Evolutionary conservation across 2,797 vertebrate genomes (phyloP).

Genomic region (Schizothorax lantsangensis): DNA sequence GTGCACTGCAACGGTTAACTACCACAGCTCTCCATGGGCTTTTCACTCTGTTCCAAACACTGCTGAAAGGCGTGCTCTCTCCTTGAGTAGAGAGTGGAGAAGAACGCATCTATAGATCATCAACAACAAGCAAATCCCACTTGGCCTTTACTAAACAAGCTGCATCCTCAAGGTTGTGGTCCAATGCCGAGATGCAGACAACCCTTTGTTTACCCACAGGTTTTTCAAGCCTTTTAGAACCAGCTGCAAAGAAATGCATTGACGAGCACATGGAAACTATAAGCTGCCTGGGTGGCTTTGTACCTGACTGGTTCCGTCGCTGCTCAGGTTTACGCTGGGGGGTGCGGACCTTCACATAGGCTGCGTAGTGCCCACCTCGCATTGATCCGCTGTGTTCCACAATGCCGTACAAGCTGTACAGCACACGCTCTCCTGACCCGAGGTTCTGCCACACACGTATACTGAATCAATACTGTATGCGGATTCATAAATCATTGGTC

Average conservation of each 20-base stretch:
- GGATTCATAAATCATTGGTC: neutral
- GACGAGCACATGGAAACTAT: neutral
- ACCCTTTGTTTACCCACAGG: constrained; percentile 8
- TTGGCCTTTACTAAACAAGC: constrained; percentile 29
- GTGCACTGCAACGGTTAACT: constrained; percentile 15
- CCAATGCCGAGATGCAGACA: constrained; percentile 34
- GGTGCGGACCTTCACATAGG: constrained; percentile 91
- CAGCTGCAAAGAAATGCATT: neutral
- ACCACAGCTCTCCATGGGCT: neutral
- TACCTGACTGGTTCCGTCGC: constrained; percentile 83
- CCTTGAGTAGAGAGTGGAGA: constrained; percentile 42
- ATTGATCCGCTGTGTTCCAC: constrained; percentile 97
- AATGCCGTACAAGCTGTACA: constrained; percentile 93
- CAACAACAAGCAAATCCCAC: constrained; percentile 28
- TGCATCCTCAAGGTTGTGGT: constrained; percentile 42
- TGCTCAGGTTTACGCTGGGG: constrained; percentile 83
- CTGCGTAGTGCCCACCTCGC: constrained; percentile 93
- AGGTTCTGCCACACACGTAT: constrained; percentile 72
- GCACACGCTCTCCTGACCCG: constrained; percentile 82
- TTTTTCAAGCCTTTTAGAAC: constrained; percentile 25
- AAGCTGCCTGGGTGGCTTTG: neutral
- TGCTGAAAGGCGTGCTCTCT: constrained; percentile 13
- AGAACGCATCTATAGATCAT: constrained; percentile 31
- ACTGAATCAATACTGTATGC: neutral
- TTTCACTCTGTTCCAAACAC: constrained; percentile 6